These are phyloP conservation scores for Automeris io DNA, from an alignment of 2,888 invertebrate genomes.

Conservation along the genomic window DNA sequence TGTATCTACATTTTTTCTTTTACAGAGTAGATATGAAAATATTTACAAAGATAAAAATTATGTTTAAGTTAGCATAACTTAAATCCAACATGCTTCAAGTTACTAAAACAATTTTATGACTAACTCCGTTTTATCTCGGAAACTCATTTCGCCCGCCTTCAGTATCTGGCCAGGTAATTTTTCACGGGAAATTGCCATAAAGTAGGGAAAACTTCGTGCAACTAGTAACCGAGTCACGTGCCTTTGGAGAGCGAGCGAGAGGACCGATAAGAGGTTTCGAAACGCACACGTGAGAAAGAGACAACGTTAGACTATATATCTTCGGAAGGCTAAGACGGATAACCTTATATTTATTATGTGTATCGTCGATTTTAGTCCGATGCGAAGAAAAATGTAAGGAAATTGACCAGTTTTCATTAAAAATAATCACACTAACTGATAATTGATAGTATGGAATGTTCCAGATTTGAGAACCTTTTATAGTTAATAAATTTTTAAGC, in stretches of 20 bases:
- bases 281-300: constrained; percentile 19
- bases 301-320: constrained; percentile 26
- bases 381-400: constrained; percentile 2
- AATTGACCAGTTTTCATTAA: constrained; percentile 2
- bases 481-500: no score
- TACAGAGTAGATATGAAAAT: no score
- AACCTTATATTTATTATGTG: constrained; percentile 32
- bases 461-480: no score
- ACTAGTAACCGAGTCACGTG: constrained; percentile 61
- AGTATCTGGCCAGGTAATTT: constrained; percentile 54
- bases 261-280: constrained; percentile 6
- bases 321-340: constrained; percentile 34
- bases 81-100: constrained; percentile 1
- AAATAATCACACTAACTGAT: not conserved
- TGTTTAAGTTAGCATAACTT: not conserved
- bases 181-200: constrained; percentile 59
- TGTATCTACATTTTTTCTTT: no score
- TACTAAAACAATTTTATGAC: constrained; percentile 5
- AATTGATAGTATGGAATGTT: no score
- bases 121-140: constrained; percentile 21
- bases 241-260: constrained; percentile 28
- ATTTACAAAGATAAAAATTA: no score
- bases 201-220: constrained; percentile 42
- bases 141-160: constrained; percentile 42
- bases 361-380: constrained; percentile 13